Evolutionary conservation across 2,113 vertebrate genomes (phyloP).

Genomic region (Cnemophilus loriae): DNA sequence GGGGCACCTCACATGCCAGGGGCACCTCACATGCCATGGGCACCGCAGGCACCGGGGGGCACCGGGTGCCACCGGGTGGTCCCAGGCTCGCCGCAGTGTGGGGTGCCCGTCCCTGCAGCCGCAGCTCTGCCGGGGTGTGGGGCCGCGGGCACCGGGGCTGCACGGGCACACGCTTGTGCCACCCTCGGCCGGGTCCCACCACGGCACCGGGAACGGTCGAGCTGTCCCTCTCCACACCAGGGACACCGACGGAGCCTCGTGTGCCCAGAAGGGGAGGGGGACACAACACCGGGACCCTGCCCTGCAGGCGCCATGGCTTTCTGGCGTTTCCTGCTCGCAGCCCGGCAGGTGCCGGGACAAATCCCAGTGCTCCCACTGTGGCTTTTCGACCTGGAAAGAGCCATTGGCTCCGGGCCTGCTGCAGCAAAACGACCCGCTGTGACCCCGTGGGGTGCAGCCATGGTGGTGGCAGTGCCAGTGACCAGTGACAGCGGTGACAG

Average conservation of each 20-base stretch:
- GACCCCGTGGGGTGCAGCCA: neutral
- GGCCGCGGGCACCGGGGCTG: neutral
- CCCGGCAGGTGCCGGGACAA: neutral
- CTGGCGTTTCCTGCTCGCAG: rapidly evolving
- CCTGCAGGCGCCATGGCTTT: neutral
- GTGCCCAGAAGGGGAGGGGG: too few relatives aligned
- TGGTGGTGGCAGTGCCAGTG: neutral
- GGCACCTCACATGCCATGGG: neutral
- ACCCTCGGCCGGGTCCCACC: neutral
- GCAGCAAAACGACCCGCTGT: neutral
- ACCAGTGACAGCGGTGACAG: neutral
- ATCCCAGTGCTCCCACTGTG: neutral
- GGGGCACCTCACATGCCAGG: neutral
- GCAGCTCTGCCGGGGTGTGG: neutral
- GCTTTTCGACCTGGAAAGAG: neutral
- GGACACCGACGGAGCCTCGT: neutral
- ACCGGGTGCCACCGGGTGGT: neutral
- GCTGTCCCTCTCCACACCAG: neutral
- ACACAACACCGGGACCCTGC: neutral
- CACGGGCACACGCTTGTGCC: neutral
- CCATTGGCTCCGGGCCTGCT: neutral
- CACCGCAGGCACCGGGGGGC: neutral
- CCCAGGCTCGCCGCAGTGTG: too few relatives aligned
- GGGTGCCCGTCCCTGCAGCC: neutral
- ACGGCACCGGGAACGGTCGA: neutral